Conservation (phyloP, 2,797 vertebrate genomes). For the Clarias laeviceps region DNA sequence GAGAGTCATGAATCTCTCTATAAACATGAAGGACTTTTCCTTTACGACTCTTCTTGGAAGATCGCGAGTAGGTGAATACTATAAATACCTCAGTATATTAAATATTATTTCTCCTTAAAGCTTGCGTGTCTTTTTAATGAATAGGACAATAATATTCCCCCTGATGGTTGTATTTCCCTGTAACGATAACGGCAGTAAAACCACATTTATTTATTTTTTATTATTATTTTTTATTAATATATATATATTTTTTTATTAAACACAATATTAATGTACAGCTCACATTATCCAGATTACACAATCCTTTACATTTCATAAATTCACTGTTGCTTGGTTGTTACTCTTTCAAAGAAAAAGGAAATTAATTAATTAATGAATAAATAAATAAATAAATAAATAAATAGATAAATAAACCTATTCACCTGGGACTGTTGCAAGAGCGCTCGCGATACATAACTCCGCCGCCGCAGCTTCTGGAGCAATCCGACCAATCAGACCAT, state of each 20-base stretch:
- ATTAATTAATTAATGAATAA: too few species aligned
- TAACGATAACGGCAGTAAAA: neutral
- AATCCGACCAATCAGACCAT: conserved; percentile 92
- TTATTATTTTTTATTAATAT: too few species aligned
- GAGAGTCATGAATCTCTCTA: neutral
- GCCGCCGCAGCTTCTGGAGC: conserved; percentile 89
- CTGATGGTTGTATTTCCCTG: neutral
- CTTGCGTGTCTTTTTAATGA: neutral
- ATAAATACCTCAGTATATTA: neutral
- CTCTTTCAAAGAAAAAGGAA: neutral
- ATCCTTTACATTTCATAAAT: neutral
- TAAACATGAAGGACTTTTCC: neutral
- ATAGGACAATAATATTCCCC: too few species aligned
- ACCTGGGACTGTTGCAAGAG: conserved; percentile 92
- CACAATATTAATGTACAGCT: neutral
- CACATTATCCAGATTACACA: too few species aligned
- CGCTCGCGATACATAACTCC: conserved; percentile 88
- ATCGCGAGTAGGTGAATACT: neutral
- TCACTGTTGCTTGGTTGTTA: neutral
- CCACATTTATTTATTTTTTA: too few species aligned
- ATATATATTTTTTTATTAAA: neutral
- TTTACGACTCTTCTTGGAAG: neutral
- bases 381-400: neutral
- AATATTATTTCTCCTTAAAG: neutral
- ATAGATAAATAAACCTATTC: conserved; percentile 47